These are phyloP conservation scores for Metopolophium dirhodum DNA, from an alignment of 1,140 invertebrate species.

Conservation along the genomic window DNA sequence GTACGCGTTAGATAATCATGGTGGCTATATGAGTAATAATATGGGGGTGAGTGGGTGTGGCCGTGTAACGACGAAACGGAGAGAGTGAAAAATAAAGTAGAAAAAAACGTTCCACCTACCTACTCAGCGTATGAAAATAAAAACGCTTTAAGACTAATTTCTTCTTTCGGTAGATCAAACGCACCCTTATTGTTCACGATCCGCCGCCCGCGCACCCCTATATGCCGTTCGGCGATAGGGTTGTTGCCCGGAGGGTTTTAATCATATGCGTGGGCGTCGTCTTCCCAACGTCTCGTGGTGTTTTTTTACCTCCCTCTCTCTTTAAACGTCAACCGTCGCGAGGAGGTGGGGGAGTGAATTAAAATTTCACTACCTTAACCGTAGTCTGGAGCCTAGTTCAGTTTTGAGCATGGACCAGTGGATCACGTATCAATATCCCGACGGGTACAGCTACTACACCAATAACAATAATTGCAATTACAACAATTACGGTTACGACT, in stretches of 20 bases:
- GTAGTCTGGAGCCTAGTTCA: neutral
- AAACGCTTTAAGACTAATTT: slow-evolving; percentile 45
- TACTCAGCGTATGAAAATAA: neutral
- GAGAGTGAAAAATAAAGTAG: neutral
- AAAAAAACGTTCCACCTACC: neutral
- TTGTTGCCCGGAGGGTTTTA: neutral
- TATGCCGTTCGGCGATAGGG: neutral
- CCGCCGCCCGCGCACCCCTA: neutral
- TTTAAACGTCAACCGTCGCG: neutral
- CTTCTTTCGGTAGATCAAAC: slow-evolving; percentile 25
- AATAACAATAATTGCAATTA: slow-evolving; percentile 28
- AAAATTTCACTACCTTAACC: slow-evolving; percentile 17
- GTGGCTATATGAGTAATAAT: neutral
- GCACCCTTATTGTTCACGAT: neutral
- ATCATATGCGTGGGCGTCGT: slow-evolving; percentile 40
- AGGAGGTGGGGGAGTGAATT: slow-evolving; percentile 10
- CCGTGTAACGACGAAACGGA: neutral
- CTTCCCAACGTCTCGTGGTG: neutral
- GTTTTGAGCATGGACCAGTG: slow-evolving; percentile 57
- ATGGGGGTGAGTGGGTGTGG: slow-evolving; percentile 19
- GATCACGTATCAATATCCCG: slow-evolving; percentile 53
- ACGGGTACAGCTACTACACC: slow-evolving; percentile 51
- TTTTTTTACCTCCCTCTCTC: neutral
- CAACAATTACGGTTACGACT: slow-evolving; percentile 33
- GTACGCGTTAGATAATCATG: neutral